Evolutionary conservation across 2,113 vertebrate species (phyloP).

Genomic region (Hyaena hyaena): DNA sequence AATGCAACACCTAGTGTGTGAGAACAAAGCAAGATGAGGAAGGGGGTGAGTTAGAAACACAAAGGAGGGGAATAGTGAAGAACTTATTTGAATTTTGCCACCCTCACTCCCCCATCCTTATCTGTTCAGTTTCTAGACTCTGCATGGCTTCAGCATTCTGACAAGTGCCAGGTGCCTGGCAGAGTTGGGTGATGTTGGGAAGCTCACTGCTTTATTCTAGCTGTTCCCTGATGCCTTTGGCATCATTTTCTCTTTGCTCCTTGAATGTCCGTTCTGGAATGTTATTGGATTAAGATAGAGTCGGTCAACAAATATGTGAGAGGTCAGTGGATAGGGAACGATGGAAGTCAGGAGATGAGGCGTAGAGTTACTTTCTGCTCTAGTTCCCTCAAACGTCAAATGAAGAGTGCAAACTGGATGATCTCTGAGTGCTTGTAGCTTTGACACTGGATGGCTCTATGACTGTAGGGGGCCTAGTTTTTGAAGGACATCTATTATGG

Average conservation of each 20-base stretch:
- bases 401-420: not conserved
- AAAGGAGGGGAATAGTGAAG: not conserved
- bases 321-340: not conserved
- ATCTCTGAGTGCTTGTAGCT: slow-evolving; percentile 5
- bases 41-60: not conserved
- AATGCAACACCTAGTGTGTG: not conserved
- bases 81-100: not conserved
- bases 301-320: slow-evolving; percentile 14
- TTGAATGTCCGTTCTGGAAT: slow-evolving; percentile 2
- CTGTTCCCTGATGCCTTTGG: not conserved
- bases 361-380: not conserved
- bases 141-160: not conserved
- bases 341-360: not conserved
- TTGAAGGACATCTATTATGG: not conserved
- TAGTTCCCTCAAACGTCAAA: not conserved
- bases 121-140: slow-evolving; percentile 30
- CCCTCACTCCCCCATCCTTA: not conserved
- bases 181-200: slow-evolving; percentile 30
- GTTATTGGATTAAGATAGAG: slow-evolving; percentile 41
- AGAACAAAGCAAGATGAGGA: not conserved
- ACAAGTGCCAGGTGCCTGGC: slow-evolving; percentile 6
- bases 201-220: slow-evolving; percentile 31
- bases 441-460: not conserved
- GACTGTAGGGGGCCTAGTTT: not conserved
- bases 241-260: slow-evolving; percentile 47